phyloP scores from a whole-genome alignment of 2,888 invertebrate species.

The Orgyia antiqua region DNA sequence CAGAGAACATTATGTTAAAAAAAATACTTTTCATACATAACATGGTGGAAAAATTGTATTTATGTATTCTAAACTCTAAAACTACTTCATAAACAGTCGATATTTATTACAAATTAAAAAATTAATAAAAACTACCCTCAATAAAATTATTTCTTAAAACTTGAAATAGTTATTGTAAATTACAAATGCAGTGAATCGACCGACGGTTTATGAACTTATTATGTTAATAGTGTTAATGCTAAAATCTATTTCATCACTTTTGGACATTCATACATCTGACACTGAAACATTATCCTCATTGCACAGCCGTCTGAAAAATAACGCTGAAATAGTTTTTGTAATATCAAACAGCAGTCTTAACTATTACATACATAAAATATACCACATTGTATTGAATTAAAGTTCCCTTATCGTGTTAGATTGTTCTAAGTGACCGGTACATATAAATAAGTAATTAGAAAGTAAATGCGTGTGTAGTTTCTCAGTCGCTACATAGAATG shows the following conservation, averaged over 20 bases:
- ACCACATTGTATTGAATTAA: constrained; percentile 33
- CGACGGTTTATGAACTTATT: constrained; percentile 61
- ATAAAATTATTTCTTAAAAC: constrained; percentile 9
- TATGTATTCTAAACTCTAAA: constrained; percentile 38
- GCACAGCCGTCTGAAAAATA: constrained; percentile 74
- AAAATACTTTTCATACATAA: too few species aligned
- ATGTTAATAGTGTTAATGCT: constrained; percentile 74
- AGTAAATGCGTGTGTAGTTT: constrained; percentile 67
- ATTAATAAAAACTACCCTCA: constrained; percentile 16
- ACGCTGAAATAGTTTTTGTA: constrained; percentile 71
- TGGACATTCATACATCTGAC: constrained; percentile 73
- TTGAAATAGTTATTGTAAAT: constrained; percentile 17
- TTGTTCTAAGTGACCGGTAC: constrained; percentile 14
- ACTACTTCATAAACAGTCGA: constrained; percentile 69
- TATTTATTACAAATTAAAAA: constrained; percentile 18
- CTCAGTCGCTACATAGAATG: constrained; percentile 58
- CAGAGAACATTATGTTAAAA: too few species aligned
- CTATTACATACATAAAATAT: constrained; percentile 13
- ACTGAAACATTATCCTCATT: constrained; percentile 67
- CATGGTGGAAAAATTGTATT: constrained; percentile 46
- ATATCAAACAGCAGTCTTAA: constrained; percentile 68
- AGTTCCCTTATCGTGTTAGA: constrained; percentile 19
- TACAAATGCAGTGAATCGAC: constrained; percentile 3
- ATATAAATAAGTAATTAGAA: constrained; percentile 11
- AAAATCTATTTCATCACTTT: constrained; percentile 67